Evolutionary conservation across 1,140 invertebrate species (phyloP).

Genomic region (Apolygus lucorum): DNA sequence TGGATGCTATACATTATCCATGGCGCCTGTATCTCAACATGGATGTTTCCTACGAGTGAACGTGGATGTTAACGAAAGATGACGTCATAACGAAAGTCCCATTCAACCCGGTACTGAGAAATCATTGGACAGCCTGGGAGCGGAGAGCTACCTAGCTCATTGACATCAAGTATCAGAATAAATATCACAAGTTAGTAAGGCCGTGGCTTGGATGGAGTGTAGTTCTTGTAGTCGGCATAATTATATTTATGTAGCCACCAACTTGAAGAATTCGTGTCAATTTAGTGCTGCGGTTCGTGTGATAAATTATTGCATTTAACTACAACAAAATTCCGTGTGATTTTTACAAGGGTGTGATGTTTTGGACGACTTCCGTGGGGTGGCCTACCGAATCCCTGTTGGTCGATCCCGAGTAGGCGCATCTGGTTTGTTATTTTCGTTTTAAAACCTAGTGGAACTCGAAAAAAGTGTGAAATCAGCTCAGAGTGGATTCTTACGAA

Average conservation of each 20-base stretch:
- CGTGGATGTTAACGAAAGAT: no score
- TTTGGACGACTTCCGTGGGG: no score
- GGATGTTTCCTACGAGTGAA: no score
- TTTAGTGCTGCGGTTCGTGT: background rate
- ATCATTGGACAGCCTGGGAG: no score
- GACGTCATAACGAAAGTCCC: no score
- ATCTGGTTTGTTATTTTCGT: conserved; percentile 9
- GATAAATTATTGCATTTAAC: no score
- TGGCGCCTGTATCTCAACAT: no score
- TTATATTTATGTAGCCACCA: background rate
- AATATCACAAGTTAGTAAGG: conserved; percentile 11
- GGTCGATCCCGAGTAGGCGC: background rate
- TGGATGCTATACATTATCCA: no score
- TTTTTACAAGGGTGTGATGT: background rate
- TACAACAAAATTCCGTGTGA: background rate
- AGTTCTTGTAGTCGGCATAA: background rate
- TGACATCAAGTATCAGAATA: conserved; percentile 5
- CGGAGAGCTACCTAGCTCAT: no score
- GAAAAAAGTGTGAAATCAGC: background rate
- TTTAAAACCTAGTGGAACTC: background rate
- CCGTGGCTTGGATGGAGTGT: background rate
- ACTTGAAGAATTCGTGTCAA: background rate
- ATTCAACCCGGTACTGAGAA: no score
- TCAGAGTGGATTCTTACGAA: background rate
- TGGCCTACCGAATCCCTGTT: background rate